Evolutionary conservation across 2,888 invertebrate species (phyloP).

Genomic region (Matsumyia berberina): DNA sequence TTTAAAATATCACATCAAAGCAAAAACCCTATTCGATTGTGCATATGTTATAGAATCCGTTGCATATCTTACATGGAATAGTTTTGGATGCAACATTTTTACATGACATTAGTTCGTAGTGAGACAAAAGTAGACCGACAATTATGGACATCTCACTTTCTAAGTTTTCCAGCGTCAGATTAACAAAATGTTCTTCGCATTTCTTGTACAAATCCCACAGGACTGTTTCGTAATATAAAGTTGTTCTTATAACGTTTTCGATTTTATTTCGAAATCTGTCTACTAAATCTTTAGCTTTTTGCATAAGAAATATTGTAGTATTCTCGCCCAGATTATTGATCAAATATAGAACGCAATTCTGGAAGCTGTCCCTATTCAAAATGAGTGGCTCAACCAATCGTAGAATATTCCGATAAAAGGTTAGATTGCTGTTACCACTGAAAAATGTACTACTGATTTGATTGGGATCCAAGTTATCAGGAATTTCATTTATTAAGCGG

Average conservation of each 20-base stretch:
- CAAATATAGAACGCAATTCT: slow-evolving; percentile 31
- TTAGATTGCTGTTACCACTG: not conserved
- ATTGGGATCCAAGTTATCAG: slow-evolving; percentile 80
- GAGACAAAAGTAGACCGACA: not conserved
- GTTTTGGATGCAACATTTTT: not conserved
- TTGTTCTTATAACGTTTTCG: slow-evolving; percentile 32
- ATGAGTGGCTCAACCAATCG: slow-evolving; percentile 10
- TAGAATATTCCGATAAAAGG: not conserved
- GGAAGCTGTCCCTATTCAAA: slow-evolving; percentile 27
- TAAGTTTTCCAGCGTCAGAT: slow-evolving; percentile 22
- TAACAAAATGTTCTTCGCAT: slow-evolving; percentile 25
- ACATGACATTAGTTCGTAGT: slow-evolving; percentile 47
- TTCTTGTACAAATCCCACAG: slow-evolving; percentile 48
- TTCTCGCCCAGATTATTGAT: slow-evolving; percentile 3
- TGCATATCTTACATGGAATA: slow-evolving; percentile 19
- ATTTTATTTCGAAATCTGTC: slow-evolving; percentile 9
- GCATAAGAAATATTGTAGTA: slow-evolving; percentile 9
- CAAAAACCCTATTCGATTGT: not conserved
- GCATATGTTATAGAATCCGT: slow-evolving; percentile 36
- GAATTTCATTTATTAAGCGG: slow-evolving; percentile 81
- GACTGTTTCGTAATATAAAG: slow-evolving; percentile 45
- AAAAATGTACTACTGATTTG: slow-evolving; percentile 78
- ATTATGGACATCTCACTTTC: slow-evolving; percentile 11
- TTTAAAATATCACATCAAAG: too few species aligned
- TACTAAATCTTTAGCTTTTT: slow-evolving; percentile 23